phyloP scores from a whole-genome alignment of 2,797 vertebrate species.

The Babyrousa celebensis region DNA sequence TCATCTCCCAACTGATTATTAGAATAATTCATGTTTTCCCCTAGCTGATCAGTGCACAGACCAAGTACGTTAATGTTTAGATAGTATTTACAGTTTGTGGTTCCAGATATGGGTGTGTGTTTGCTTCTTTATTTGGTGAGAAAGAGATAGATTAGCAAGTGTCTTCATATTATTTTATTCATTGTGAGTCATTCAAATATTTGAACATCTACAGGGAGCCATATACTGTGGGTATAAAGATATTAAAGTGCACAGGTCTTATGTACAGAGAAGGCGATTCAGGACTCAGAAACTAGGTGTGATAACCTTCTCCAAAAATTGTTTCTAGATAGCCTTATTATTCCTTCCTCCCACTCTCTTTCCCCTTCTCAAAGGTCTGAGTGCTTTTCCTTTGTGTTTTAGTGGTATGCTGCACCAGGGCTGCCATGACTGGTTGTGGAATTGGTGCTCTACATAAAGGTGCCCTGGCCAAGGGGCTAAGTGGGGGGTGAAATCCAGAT shows the following conservation, averaged over 20 bases:
- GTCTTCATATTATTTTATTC: constrained; percentile 54
- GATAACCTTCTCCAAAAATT: not conserved
- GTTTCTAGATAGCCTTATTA: not conserved
- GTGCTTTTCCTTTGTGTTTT: constrained; percentile 41
- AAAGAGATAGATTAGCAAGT: constrained; percentile 25
- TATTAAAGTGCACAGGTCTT: constrained; percentile 46
- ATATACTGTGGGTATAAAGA: constrained; percentile 9
- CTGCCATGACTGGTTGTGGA: not conserved
- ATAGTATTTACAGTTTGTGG: constrained; percentile 20
- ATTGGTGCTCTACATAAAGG: constrained; percentile 28
- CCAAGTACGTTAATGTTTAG: constrained; percentile 36
- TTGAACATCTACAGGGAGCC: constrained; percentile 33
- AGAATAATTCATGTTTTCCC: constrained; percentile 40
- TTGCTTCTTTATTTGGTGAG: constrained; percentile 24
- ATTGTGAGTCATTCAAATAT: constrained; percentile 5
- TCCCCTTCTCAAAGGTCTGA: not conserved
- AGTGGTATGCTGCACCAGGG: not conserved
- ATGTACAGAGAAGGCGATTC: not conserved
- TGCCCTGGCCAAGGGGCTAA: not conserved
- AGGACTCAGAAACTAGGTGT: not conserved
- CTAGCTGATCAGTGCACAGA: constrained; percentile 8
- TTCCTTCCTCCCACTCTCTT: not conserved
- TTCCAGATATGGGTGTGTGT: not conserved
- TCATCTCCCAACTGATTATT: not conserved
- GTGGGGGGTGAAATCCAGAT: constrained; percentile 37